Evolutionary conservation across 1,140 invertebrate species (phyloP).

Genomic region (Aphis gossypii): DNA sequence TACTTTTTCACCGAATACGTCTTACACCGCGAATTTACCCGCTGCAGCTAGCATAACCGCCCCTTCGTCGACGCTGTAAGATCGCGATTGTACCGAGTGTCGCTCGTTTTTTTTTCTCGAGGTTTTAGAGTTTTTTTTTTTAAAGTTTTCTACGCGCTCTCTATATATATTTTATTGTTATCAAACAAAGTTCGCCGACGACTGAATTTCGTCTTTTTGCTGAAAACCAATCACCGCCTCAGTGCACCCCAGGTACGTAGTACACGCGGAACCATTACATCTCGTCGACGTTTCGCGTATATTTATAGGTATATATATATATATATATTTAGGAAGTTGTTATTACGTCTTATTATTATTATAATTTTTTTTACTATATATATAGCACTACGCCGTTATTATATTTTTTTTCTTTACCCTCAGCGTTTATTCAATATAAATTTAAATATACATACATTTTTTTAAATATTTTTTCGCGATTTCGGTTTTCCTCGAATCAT

Average conservation of each 20-base stretch:
- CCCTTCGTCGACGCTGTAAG: too few relatives aligned
- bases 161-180: too few relatives aligned
- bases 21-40: too few relatives aligned
- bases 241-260: neutral
- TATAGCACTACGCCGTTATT: neutral
- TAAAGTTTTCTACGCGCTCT: too few relatives aligned
- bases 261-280: neutral
- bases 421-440: neutral
- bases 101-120: too few relatives aligned
- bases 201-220: neutral
- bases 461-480: neutral
- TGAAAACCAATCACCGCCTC: neutral
- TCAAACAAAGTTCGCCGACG: neutral
- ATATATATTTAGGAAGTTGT: neutral
- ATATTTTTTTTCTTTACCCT: neutral
- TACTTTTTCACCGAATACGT: too few relatives aligned
- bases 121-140: too few relatives aligned
- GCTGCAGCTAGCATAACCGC: too few relatives aligned
- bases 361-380: neutral
- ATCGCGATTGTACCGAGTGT: too few relatives aligned
- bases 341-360: neutral
- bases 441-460: neutral
- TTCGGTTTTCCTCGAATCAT: conserved; percentile 32
- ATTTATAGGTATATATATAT: neutral
- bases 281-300: neutral